Conservation (phyloP, 1,140 invertebrate species). For the Drosophila teissieri region DNA sequence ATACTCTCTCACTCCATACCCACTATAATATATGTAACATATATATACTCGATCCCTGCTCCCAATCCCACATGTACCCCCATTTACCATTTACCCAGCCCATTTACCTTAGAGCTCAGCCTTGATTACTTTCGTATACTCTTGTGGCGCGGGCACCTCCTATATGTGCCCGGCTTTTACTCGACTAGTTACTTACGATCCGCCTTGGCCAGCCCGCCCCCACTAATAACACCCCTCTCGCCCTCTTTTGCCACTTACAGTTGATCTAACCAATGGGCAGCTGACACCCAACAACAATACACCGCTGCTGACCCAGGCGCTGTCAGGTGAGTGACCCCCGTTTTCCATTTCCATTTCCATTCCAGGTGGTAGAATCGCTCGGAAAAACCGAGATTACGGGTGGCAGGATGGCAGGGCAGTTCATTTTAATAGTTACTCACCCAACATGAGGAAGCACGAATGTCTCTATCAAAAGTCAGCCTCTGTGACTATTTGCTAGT, state of each 20-base stretch:
- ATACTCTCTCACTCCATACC: conserved; percentile 47
- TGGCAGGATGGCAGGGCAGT: too few species aligned
- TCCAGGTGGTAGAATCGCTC: too few species aligned
- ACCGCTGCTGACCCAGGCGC: conserved; percentile 95
- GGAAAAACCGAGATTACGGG: too few species aligned
- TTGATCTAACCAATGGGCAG: conserved; percentile 97
- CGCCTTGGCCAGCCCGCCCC: conserved; percentile 1
- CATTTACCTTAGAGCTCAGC: conserved; percentile 45
- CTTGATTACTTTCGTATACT: conserved; percentile 69
- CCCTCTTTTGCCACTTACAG: conserved; percentile 86
- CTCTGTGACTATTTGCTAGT: neutral
- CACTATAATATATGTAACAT: conserved; percentile 12
- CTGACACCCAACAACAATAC: conserved; percentile 97
- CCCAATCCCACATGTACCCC: conserved; percentile 4
- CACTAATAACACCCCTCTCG: conserved; percentile 50
- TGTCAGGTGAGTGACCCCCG: conserved; percentile 91
- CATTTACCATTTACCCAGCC: neutral
- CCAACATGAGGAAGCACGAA: neutral
- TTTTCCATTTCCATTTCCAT: too few species aligned
- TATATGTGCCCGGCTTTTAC: conserved; percentile 49
- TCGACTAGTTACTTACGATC: conserved; percentile 51
- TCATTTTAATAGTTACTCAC: neutral
- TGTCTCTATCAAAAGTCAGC: neutral
- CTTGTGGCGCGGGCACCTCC: conserved; percentile 63
- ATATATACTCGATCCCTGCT: conserved; percentile 34